Base-by-base conservation (phyloP, 1,140 invertebrate species). In the Tenebrio molitor region DNA sequence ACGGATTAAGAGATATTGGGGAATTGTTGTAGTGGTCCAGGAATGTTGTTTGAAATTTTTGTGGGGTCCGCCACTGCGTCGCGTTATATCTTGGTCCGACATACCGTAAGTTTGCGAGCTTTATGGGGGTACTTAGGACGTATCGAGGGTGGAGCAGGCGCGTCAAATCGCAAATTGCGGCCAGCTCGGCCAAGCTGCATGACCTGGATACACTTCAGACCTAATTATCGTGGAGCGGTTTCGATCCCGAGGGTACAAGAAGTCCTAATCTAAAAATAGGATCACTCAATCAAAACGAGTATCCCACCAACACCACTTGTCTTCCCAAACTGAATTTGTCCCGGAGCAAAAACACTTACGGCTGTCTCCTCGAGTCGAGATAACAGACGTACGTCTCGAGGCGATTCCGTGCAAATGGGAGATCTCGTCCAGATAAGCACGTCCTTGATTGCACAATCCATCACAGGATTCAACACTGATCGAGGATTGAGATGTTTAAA, bases 401-500 rank as follows among this genome's bases (percentile, higher is more conserved):
- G 66, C 74, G 58, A 74, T 73, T 66, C 42, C 63, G 34, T 65
- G 66, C 64, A 69, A 74, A 77, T 71, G 58, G 73, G 69, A 70
- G 73, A 74, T 72, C 62, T 58, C 34, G 25, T 58, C 64, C 15
- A 62, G 74, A 78, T 76, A 76, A 78, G 72, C 63, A 66, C 50
- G 67, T 76, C 73, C 42, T 71, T 72, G 70, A 78, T 77, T 78
- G 65, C 65, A 46, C 73, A 73, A 74, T 77, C 74, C 65, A 76
- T 76, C 77, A 78, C 72, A 17, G 69, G 72, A 70, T 77, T 74
- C 72, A 73, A 68, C 69, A 71, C 70, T 72, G 74, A 76, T 76
- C 70, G 50, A 41, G 71, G 75, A 73, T 76, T 69, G 71, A 78
- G 77, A 76, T 76, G 77, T 73, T 78, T 69, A 73, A 74, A 74